Conservation (phyloP, 2,888 invertebrate genomes). For the Alsophila aescularia region DNA sequence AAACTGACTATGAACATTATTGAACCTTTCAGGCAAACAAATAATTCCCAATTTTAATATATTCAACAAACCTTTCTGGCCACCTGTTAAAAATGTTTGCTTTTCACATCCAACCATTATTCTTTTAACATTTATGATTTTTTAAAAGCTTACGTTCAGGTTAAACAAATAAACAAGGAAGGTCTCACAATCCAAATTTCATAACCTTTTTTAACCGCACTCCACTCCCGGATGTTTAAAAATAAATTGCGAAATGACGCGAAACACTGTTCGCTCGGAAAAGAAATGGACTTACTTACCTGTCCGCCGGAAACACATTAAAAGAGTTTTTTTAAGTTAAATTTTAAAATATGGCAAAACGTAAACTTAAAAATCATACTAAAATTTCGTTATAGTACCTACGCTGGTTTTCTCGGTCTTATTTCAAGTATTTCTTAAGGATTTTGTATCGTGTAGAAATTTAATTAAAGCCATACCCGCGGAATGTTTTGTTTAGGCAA, state of each 20-base stretch:
- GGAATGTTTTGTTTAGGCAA: too few relatives aligned
- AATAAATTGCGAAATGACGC: constrained; percentile 27
- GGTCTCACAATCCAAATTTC: constrained; percentile 25
- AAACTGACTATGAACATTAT: not conserved
- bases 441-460: too few relatives aligned
- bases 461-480: too few relatives aligned
- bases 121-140: constrained; percentile 8
- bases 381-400: too few relatives aligned
- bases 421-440: too few relatives aligned
- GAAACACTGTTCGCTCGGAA: constrained; percentile 17
- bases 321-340: not conserved
- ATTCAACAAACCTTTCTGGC: not conserved
- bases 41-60: not conserved
- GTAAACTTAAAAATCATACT: constrained; percentile 1
- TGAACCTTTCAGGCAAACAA: not conserved
- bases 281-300: constrained; percentile 18
- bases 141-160: constrained; percentile 29
- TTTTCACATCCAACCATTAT: constrained; percentile 11
- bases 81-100: constrained; percentile 11
- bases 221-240: constrained; percentile 24
- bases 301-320: constrained; percentile 6
- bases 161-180: constrained; percentile 33
- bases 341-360: constrained; percentile 1
- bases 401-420: too few relatives aligned
- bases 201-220: constrained; percentile 23